Percentiles rank a stretch among this genome's conserved stretches.
Conservation (phyloP, 2,113 vertebrate genomes). For the Aleadryas rufinucha region DNA sequence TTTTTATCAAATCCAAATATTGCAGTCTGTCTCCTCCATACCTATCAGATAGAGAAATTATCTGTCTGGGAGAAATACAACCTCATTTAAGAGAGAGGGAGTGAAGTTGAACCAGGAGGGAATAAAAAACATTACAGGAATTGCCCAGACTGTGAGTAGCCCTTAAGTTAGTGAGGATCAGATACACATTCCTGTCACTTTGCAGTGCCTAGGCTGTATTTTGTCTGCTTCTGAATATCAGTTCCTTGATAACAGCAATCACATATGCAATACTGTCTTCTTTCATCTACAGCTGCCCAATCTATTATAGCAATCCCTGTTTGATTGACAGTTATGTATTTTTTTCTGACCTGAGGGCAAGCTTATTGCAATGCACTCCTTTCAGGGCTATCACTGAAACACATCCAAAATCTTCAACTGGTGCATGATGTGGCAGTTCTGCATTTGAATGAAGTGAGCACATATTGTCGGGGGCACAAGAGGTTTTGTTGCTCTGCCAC, state of each 20-base stretch:
- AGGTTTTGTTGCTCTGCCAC: background rate
- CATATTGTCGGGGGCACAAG: background rate
- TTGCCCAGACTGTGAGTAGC: background rate
- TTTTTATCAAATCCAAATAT: background rate
- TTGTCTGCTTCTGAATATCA: background rate
- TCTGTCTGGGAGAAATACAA: background rate
- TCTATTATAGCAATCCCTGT: background rate
- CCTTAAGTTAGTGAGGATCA: background rate
- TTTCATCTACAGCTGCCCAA: background rate
- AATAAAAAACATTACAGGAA: background rate
- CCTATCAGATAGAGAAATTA: background rate
- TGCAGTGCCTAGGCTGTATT: background rate
- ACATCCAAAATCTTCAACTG: background rate
- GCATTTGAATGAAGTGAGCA: background rate
- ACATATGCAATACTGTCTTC: background rate
- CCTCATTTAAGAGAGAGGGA: background rate
- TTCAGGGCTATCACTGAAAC: conserved; percentile 4
- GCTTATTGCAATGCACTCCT: background rate
- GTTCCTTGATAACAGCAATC: background rate
- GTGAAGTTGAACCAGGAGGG: background rate
- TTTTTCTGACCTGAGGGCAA: conserved; percentile 21
- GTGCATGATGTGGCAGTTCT: background rate
- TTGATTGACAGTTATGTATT: conserved; percentile 28
- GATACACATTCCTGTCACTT: background rate
- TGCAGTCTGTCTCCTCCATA: background rate